phyloP scores from a whole-genome alignment of 2,113 vertebrate species.

The Microcebus murinus region DNA sequence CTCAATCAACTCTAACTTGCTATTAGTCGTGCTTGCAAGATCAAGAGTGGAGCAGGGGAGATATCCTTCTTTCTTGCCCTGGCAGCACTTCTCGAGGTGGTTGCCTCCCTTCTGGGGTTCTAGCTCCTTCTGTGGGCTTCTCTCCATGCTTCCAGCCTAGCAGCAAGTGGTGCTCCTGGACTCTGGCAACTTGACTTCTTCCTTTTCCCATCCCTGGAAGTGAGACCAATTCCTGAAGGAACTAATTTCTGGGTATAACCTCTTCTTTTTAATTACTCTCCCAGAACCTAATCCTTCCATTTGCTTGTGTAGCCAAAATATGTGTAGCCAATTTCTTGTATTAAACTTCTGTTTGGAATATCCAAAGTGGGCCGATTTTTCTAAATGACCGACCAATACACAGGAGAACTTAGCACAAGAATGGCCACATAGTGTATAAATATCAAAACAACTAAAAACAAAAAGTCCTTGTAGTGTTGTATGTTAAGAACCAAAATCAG shows the following conservation, averaged over 20 bases:
- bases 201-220: not conserved
- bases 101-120: not conserved
- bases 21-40: not conserved
- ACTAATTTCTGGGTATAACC: not conserved
- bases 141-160: not conserved
- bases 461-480: not conserved
- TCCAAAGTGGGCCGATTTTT: not conserved
- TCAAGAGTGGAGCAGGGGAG: not conserved
- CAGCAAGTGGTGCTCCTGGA: not conserved
- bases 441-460: conserved; percentile 35
- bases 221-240: not conserved
- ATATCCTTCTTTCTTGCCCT: not conserved
- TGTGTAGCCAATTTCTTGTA: not conserved
- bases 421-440: not conserved
- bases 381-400: conserved; percentile 4
- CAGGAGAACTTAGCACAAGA: not conserved
- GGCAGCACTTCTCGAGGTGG: not conserved
- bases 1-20: not conserved
- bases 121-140: not conserved
- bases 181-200: not conserved
- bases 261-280: not conserved
- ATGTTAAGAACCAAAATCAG: not conserved
- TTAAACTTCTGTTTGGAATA: conserved; percentile 34
- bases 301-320: not conserved
- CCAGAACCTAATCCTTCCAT: not conserved